Evolutionary conservation across 1,140 invertebrate species (phyloP).

Genomic region (Philopotamus ludificatus): DNA sequence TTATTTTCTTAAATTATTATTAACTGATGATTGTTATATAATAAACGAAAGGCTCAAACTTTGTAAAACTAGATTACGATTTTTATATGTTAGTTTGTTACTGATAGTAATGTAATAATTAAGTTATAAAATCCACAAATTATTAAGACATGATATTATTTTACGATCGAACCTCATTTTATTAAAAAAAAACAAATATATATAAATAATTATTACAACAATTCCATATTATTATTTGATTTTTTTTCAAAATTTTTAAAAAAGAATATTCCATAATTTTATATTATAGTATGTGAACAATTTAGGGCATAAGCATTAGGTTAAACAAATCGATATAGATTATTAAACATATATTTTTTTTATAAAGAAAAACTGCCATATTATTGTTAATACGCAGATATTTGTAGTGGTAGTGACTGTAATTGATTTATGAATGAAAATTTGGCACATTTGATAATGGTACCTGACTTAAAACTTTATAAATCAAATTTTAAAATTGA

Average conservation of each 20-base stretch:
- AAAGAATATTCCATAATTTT: slow-evolving; percentile 1
- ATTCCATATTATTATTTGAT: background rate
- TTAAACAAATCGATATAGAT: background rate
- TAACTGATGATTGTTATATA: background rate
- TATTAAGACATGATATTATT: no score
- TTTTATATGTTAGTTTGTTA: slow-evolving; percentile 6
- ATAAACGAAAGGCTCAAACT: slow-evolving; percentile 39
- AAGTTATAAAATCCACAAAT: no score
- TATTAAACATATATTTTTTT: slow-evolving; percentile 36
- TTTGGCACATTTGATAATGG: slow-evolving; percentile 40
- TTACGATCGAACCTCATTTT: no score
- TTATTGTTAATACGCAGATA: slow-evolving; percentile 41
- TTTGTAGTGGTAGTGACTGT: slow-evolving; percentile 33
- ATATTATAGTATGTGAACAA: slow-evolving; percentile 3
- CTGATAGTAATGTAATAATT: background rate
- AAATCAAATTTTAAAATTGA: slow-evolving; percentile 29
- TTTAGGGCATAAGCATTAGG: background rate
- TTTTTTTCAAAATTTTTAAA: no score
- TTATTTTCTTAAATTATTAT: slow-evolving; percentile 16
- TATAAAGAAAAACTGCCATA: slow-evolving; percentile 41
- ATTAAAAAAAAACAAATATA: slow-evolving; percentile 10
- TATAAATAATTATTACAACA: background rate
- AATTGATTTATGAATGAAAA: slow-evolving; percentile 31
- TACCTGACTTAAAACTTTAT: slow-evolving; percentile 40
- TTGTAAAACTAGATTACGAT: slow-evolving; percentile 14